These are phyloP conservation scores for Chionoecetes opilio DNA, from an alignment of 1,140 invertebrate species.

Conservation along the genomic window DNA sequence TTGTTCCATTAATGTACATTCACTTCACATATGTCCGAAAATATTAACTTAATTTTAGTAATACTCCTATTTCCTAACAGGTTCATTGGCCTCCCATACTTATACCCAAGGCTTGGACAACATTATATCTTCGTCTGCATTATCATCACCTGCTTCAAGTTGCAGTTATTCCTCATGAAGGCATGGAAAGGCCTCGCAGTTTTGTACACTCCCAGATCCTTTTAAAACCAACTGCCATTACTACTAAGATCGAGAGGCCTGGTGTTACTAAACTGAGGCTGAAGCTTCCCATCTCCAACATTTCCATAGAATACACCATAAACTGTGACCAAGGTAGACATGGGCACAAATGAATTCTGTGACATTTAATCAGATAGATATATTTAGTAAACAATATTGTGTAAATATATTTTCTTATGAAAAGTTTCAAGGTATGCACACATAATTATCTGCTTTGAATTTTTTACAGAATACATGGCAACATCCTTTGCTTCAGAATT, in stretches of 20 bases:
- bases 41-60: background rate
- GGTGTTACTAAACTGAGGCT: constrained; percentile 15
- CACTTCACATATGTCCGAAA: no score
- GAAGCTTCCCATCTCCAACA: constrained; percentile 28
- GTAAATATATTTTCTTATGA: no score
- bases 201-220: background rate
- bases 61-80: constrained; percentile 3
- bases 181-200: background rate
- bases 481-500: constrained; percentile 53
- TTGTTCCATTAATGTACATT: no score
- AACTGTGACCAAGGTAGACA: constrained; percentile 44
- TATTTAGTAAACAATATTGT: no score
- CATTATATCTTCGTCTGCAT: constrained; percentile 17
- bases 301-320: constrained; percentile 25
- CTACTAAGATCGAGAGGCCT: background rate
- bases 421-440: background rate
- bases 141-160: constrained; percentile 54
- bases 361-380: no score
- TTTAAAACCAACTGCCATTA: constrained; percentile 21
- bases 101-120: background rate
- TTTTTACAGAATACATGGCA: constrained; percentile 40
- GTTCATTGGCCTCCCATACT: constrained; percentile 36
- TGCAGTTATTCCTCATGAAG: constrained; percentile 37
- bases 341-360: no score
- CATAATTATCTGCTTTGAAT: background rate